phyloP scores from a whole-genome alignment of 2,888 invertebrate species.

The Choristoneura rosaceana region DNA sequence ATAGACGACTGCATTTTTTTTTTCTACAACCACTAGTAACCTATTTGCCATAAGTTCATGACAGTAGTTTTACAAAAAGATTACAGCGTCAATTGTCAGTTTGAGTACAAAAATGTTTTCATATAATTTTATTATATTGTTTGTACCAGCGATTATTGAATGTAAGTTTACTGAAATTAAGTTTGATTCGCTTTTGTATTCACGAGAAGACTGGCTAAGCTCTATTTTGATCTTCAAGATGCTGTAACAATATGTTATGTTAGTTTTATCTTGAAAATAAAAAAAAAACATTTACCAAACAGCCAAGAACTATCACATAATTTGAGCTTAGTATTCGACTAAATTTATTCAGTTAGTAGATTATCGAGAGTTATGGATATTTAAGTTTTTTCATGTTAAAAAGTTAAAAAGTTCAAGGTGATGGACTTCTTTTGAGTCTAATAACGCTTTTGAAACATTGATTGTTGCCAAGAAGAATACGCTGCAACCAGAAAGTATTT shows the following conservation, averaged over 20 bases:
- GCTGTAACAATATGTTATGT: no score
- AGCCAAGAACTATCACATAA: neutral
- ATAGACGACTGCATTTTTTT: neutral
- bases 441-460: no score
- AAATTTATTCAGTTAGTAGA: neutral
- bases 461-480: no score
- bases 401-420: no score
- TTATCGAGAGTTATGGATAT: no score
- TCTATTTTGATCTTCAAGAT: neutral
- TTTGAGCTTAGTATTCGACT: neutral
- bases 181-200: neutral
- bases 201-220: neutral
- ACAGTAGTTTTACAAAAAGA: neutral
- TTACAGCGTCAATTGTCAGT: slow-evolving; percentile 1
- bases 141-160: slow-evolving; percentile 13
- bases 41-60: neutral
- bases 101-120: slow-evolving; percentile 12
- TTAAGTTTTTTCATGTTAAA: no score
- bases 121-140: slow-evolving; percentile 10
- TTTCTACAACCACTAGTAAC: neutral
- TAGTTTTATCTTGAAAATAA: no score
- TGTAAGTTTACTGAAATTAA: slow-evolving; percentile 15
- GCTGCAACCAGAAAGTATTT: no score
- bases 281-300: no score
- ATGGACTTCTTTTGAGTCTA: no score